These are phyloP conservation scores for Chauna torquata DNA, from an alignment of 2,113 vertebrate genomes.

Conservation along the genomic window DNA sequence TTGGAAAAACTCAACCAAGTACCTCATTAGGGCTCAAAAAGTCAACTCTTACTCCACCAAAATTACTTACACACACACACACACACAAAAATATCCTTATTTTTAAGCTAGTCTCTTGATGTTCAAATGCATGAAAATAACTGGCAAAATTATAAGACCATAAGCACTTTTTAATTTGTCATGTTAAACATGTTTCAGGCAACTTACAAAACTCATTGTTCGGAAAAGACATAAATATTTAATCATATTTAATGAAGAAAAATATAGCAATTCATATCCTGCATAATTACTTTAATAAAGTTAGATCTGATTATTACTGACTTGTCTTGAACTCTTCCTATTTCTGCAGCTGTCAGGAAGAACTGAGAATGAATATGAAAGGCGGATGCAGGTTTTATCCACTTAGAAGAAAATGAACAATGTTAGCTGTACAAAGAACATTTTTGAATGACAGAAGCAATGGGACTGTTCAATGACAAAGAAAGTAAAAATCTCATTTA, in stretches of 20 bases:
- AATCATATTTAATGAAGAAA: neutral
- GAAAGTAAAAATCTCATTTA: fast-evolving
- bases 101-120: neutral
- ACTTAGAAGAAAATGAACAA: neutral
- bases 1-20: neutral
- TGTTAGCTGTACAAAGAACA: neutral
- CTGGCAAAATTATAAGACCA: neutral
- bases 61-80: too few relatives aligned
- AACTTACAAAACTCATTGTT: neutral
- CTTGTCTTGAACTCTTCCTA: neutral
- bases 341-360: neutral
- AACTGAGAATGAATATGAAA: neutral
- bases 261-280: neutral
- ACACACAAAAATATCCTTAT: neutral
- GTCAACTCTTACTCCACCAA: neutral
- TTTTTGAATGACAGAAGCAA: neutral
- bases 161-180: neutral
- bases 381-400: neutral
- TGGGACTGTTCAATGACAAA: neutral
- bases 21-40: neutral
- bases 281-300: neutral
- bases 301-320: neutral
- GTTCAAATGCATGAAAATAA: neutral
- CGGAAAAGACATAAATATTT: neutral
- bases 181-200: neutral